Evolutionary conservation across 2,888 invertebrate genomes (phyloP).

Genomic region (Drosophila merina): DNA sequence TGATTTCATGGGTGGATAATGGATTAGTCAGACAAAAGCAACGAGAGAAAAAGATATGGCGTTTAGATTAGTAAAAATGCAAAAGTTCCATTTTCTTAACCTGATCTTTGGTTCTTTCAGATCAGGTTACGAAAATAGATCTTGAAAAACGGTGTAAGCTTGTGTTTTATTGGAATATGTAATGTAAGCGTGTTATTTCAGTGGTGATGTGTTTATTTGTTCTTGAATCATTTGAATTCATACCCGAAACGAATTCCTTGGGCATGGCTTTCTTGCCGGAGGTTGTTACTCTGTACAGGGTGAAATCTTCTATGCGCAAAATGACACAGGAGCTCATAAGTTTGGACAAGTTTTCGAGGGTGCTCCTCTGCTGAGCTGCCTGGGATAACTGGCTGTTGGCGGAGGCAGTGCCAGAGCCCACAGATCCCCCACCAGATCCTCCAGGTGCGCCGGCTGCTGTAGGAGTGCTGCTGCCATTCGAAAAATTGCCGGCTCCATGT

Average conservation of each 20-base stretch:
- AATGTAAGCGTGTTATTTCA: constrained; percentile 24
- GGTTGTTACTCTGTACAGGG: constrained; percentile 93
- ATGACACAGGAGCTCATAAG: constrained; percentile 96
- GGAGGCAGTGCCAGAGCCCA: constrained; percentile 61
- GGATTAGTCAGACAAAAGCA: constrained; percentile 28
- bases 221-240: neutral
- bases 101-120: neutral
- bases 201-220: neutral
- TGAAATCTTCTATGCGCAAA: constrained; percentile 95
- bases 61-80: constrained; percentile 23
- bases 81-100: neutral
- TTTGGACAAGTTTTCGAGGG: constrained; percentile 91
- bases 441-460: constrained; percentile 48
- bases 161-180: constrained; percentile 10
- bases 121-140: neutral
- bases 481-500: constrained; percentile 57
- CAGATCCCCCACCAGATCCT: constrained; percentile 58
- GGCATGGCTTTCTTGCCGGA: constrained; percentile 89
- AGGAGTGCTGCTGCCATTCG: constrained; percentile 66
- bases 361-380: constrained; percentile 86
- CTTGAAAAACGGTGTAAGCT: neutral
- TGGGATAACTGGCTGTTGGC: constrained; percentile 84
- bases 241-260: constrained; percentile 92
- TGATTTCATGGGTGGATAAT: constrained; percentile 29
- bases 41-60: constrained; percentile 32